phyloP scores from a whole-genome alignment of 2,113 vertebrate genomes.

The Archocentrus centrarchus region DNA sequence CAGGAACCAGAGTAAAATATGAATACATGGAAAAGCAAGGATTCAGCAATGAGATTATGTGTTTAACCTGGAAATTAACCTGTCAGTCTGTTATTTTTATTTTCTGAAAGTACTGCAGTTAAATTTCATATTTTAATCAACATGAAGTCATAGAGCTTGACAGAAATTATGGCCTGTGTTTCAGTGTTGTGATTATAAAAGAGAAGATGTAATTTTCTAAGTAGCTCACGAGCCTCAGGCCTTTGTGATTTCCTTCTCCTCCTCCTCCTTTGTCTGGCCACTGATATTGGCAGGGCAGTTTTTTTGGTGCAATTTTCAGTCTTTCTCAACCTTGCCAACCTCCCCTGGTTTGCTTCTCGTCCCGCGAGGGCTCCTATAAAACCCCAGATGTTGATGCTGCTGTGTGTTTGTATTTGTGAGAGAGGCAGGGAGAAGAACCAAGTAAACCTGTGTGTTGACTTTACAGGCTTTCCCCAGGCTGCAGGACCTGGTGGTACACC shows the following conservation, averaged over 20 bases:
- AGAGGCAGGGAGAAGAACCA: conserved; percentile 39
- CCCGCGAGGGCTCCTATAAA: conserved; percentile 36
- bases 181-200: background rate
- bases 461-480: conserved; percentile 63
- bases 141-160: background rate
- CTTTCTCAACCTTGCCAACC: conserved; percentile 35
- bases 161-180: conserved; percentile 20
- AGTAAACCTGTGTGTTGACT: conserved; percentile 71
- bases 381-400: conserved; percentile 38
- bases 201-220: background rate
- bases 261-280: conserved; percentile 10
- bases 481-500: conserved; percentile 39
- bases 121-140: conserved; percentile 11
- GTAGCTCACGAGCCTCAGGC: background rate
- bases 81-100: conserved; percentile 8
- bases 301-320: conserved; percentile 15
- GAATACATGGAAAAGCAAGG: background rate
- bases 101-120: background rate
- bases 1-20: background rate
- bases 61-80: conserved; percentile 7
- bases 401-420: conserved; percentile 36
- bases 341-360: conserved; percentile 28
- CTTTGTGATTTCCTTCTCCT: background rate
- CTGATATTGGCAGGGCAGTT: conserved; percentile 7
- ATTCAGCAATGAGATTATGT: background rate